A percentile compares a stretch with the other conserved stretches of the same genome.
These are phyloP conservation scores for Polymixis lichenea DNA, from an alignment of 2,888 invertebrate genomes.

Conservation along the genomic window DNA sequence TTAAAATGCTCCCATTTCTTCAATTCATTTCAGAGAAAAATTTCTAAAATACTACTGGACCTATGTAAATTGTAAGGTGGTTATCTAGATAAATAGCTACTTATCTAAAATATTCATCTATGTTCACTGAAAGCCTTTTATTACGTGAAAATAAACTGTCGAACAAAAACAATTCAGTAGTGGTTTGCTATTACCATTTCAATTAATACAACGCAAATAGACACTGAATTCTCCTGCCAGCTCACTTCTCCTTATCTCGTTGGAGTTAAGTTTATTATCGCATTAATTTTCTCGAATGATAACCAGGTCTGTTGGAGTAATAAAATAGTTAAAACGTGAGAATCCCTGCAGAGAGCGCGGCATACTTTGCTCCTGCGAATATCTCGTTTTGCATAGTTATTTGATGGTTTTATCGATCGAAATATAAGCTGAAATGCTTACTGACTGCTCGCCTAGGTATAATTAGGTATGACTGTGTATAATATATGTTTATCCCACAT, in stretches of 20 bases:
- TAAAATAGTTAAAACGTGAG: slow-evolving; percentile 82
- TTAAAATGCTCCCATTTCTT: neutral
- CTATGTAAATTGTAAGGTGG: neutral
- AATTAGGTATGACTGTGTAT: slow-evolving; percentile 25
- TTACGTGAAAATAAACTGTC: slow-evolving; percentile 34
- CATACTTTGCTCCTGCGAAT: slow-evolving; percentile 72
- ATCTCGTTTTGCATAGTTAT: slow-evolving; percentile 75
- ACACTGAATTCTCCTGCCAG: slow-evolving; percentile 17
- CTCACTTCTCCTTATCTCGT: slow-evolving; percentile 29
- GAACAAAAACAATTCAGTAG: slow-evolving; percentile 50
- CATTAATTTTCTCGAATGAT: slow-evolving; percentile 26
- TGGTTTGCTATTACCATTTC: slow-evolving; percentile 51
- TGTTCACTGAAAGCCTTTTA: slow-evolving; percentile 10
- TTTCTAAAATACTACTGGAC: neutral
- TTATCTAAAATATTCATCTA: neutral
- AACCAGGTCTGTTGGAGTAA: slow-evolving; percentile 55
- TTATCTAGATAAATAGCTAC: neutral
- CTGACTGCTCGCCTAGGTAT: slow-evolving; percentile 31
- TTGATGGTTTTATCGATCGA: slow-evolving; percentile 65
- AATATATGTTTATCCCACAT: neutral
- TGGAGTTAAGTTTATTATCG: slow-evolving; percentile 54
- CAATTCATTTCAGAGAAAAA: neutral
- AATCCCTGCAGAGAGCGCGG: slow-evolving; percentile 78
- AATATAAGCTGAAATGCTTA: slow-evolving; percentile 54
- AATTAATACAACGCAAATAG: slow-evolving; percentile 53